Evolutionary conservation across 2,113 vertebrate species (phyloP), one percentile per base, ranked within the genome.

Genomic region (Centropus unirufus): DNA sequence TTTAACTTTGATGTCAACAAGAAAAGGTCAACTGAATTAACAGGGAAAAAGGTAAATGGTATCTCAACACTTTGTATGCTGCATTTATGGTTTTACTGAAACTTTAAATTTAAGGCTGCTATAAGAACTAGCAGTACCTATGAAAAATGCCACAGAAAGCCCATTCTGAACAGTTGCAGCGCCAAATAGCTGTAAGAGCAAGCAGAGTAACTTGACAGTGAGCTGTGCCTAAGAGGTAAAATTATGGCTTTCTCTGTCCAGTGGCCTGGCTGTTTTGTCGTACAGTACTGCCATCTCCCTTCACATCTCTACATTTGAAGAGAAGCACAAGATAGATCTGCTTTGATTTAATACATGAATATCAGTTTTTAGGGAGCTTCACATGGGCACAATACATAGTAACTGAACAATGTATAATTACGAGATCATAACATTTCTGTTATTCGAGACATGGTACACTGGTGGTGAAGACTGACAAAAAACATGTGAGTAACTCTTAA

Each of bases 401-500:
- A 84, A 78, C 87, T 93, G 74, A 95, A 92, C 83, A 93, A 95
- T 58, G 64, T 90, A 78, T 92, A 95, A 87, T 97, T 95, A 93
- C 76, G 91, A 96, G 88, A 95, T 95, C 87, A 85, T 91, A 93
- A 92, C 75, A 95, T 91, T 95, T 94, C 90, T 96, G 94, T 91
- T 75, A 95, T 84, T 96, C 78, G 90, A 96, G 88, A 87, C 13
- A 26, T 55, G 52, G 58, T 62, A 62, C 63, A 69, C 57, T 87
- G 87, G 93, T 96, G 83, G 67, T 92, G 78, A 92, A 93, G 91
- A 85, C n/a, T 97, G 96, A 97, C 92, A 93, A 83, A 96, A 96
- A 90, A 52, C 92, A 95, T 64, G 93, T 95, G 95, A 39, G 32
- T 73, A 93, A 76, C 49, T 82, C 75, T 92, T 82, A 80, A 87